Evolutionary conservation across 2,113 vertebrate genomes (phyloP).

Genomic region (Ammodytes marinus): DNA sequence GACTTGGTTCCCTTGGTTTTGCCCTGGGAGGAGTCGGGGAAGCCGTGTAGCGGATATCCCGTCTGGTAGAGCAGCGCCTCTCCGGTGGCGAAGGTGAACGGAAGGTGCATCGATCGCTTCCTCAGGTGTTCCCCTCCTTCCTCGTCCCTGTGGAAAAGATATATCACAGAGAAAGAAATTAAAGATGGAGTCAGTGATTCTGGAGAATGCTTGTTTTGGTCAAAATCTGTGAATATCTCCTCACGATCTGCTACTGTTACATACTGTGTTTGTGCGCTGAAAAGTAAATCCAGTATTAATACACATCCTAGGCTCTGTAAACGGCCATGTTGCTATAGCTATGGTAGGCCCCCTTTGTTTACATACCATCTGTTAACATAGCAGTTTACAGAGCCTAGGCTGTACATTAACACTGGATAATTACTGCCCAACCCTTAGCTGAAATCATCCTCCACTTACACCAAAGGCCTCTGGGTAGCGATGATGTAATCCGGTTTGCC

Average conservation of each 20-base stretch:
- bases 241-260: too few relatives aligned
- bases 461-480: constrained; percentile 79
- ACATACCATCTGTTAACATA: too few relatives aligned
- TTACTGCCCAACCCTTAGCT: too few relatives aligned
- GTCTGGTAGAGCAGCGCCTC: constrained; percentile 88
- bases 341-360: too few relatives aligned
- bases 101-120: constrained; percentile 86
- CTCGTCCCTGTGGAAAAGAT: constrained; percentile 81
- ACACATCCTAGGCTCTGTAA: too few relatives aligned
- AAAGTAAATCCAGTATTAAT: too few relatives aligned
- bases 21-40: constrained; percentile 67
- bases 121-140: constrained; percentile 89
- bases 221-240: too few relatives aligned
- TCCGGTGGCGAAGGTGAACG: constrained; percentile 89
- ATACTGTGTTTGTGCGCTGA: too few relatives aligned
- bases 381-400: too few relatives aligned
- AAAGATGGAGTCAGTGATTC: neutral
- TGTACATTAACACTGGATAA: too few relatives aligned
- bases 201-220: too few relatives aligned
- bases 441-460: constrained; percentile 69
- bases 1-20: constrained; percentile 73
- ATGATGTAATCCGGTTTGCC: constrained; percentile 86
- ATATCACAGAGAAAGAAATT: neutral
- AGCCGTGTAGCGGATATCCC: constrained; percentile 66
- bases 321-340: too few relatives aligned